A percentile compares a stretch with the other conserved stretches of the same genome.
These are phyloP conservation scores for Elymnias hypermnestra DNA, from an alignment of 1,140 invertebrate genomes.

Conservation along the genomic window DNA sequence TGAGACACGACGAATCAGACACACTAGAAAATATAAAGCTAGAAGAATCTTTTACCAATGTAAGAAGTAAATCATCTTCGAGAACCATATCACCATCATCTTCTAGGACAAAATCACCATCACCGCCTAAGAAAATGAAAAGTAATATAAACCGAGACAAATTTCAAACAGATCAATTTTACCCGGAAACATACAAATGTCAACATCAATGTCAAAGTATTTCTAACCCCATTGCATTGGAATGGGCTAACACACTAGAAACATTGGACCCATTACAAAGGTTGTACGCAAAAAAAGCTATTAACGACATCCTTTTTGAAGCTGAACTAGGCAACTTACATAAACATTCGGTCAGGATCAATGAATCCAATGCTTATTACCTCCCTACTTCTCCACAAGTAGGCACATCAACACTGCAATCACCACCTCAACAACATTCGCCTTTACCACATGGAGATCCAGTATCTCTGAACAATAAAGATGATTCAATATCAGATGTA, in stretches of 20 bases:
- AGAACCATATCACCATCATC: not conserved
- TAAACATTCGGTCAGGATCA: slow-evolving; percentile 26
- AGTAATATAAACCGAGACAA: not conserved
- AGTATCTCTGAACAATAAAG: not conserved
- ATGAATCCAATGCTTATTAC: slow-evolving; percentile 3
- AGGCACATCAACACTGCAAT: too few relatives aligned
- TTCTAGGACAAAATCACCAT: too few relatives aligned
- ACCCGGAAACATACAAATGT: not conserved
- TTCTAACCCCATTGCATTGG: slow-evolving; percentile 6
- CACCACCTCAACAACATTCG: too few relatives aligned
- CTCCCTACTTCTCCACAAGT: not conserved
- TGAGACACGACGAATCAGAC: too few relatives aligned
- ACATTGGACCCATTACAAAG: slow-evolving; percentile 22
- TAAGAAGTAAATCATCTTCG: not conserved
- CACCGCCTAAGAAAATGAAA: not conserved
- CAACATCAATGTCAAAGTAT: slow-evolving; percentile 1
- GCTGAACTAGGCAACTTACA: slow-evolving; percentile 25
- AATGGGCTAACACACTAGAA: slow-evolving; percentile 25
- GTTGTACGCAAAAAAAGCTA: slow-evolving; percentile 31
- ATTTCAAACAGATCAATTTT: not conserved
- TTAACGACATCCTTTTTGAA: slow-evolving; percentile 28
- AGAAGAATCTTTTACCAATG: not conserved
- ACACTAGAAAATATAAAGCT: not conserved
- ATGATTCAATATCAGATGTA: not conserved
- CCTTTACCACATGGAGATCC: not conserved